Evolutionary conservation across 2,797 vertebrate species (phyloP).

Genomic region (Myotis findleyi): DNA sequence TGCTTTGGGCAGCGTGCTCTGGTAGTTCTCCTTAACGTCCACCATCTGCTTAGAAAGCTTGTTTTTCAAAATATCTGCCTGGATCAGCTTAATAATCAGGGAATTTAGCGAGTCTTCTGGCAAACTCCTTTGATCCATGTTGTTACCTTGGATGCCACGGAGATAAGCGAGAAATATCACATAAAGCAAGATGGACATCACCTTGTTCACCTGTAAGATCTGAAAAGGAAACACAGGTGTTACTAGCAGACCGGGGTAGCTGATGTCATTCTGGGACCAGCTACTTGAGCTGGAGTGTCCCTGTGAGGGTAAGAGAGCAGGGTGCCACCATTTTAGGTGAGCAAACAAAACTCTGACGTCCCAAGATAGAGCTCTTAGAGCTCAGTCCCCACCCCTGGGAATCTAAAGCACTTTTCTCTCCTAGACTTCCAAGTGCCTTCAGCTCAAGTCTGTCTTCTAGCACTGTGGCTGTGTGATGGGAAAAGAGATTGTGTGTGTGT

Average conservation of each 20-base stretch:
- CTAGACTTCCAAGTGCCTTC: not conserved
- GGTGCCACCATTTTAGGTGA: not conserved
- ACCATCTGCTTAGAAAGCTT: slow-evolving; percentile 88
- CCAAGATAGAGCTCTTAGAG: not conserved
- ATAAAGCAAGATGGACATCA: slow-evolving; percentile 99
- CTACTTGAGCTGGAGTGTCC: not conserved
- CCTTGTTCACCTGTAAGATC: slow-evolving; percentile 99
- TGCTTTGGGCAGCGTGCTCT: slow-evolving; percentile 82
- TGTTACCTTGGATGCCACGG: slow-evolving; percentile 96
- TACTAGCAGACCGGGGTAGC: not conserved
- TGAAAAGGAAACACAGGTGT: slow-evolving; percentile 86
- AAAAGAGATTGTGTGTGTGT: not conserved
- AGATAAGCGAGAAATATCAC: slow-evolving; percentile 99
- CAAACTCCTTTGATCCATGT: slow-evolving; percentile 93
- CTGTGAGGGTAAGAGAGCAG: not conserved
- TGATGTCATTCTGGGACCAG: not conserved
- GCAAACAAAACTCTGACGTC: not conserved
- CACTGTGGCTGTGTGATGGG: not conserved
- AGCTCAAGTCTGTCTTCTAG: not conserved
- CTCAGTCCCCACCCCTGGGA: not conserved
- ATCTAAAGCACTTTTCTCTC: not conserved
- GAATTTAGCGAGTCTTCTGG: slow-evolving; percentile 96
- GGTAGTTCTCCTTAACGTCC: slow-evolving; percentile 86
- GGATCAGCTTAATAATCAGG: slow-evolving; percentile 97
- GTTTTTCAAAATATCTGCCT: slow-evolving; percentile 95